Evolutionary conservation across 2,888 invertebrate species (phyloP), one percentile per base, ranked within the genome.

Genomic region (Epirrhoe alternata): DNA sequence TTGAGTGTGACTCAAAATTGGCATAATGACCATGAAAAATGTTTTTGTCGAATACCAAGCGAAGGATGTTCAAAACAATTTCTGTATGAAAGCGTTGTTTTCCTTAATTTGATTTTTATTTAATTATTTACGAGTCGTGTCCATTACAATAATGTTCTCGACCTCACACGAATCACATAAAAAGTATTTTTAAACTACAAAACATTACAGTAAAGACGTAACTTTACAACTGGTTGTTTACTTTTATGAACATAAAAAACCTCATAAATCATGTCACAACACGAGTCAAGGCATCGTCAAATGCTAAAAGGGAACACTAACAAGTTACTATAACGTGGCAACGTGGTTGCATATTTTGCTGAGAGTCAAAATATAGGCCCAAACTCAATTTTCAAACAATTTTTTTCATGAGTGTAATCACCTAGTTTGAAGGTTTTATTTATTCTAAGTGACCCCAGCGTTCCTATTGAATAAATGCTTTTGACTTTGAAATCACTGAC

Each of bases 191-290:
- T 42, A 12, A 38, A 42, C 38, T 42, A 5, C 38, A 42, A 12
- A 42, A 12, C 10, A 10, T 50, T 17, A 17, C 10, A 17, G 17
- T 24, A 16, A 14, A 55, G 55, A 35, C 42, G 42, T 55, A 55
- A 55, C 2, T 12, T 30, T 49, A 57, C 33, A 33, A 47, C 42
- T 24, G 24, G 24, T 24, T 31, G 45, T 60, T 52, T 53, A 30
- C 0, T 55, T 33, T 35, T 54, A 35, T 10, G 12, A 12, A 12
- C 38, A 42, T 16, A 49, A 31, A 30, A 42, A 45, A 52, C 14
- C 31, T 60, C 42, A 12, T 52, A 52, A 52, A 60, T 31, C 30
- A 45, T 16, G 4, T 38, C 35, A 42, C 55, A 55, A 38, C 49
- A 47, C 57, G 8, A 12, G 56, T 30, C 38, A 5, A 42, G 12